These are phyloP conservation scores for Sebastes dallii DNA, from an alignment of 2,797 vertebrate species.

Conservation along the genomic window DNA sequence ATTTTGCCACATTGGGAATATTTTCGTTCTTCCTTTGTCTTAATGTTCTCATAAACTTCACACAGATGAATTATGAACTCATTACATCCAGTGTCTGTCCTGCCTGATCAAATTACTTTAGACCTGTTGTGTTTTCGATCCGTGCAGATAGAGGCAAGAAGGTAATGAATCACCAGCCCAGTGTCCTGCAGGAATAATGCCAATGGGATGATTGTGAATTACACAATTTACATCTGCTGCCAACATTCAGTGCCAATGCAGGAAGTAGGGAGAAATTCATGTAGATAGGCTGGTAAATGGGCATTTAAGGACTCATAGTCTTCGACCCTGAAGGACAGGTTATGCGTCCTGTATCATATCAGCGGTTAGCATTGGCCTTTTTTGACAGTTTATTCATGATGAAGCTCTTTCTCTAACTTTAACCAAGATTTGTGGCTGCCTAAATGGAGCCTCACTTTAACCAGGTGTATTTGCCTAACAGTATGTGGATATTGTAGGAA, in stretches of 20 bases:
- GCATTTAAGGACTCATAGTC: neutral
- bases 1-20: neutral
- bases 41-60: neutral
- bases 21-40: neutral
- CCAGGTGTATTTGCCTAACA: neutral
- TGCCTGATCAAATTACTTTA: neutral
- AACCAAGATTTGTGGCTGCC: neutral
- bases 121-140: neutral
- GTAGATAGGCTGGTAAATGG: neutral
- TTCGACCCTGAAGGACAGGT: neutral
- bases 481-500: neutral
- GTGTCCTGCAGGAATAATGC: neutral
- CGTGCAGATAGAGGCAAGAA: neutral
- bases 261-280: neutral
- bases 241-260: neutral
- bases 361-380: neutral
- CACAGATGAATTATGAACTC: constrained; percentile 2
- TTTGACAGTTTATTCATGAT: neutral
- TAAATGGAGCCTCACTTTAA: neutral
- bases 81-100: neutral
- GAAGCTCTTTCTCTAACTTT: neutral
- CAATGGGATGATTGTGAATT: neutral
- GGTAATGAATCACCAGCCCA: neutral
- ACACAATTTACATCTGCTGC: neutral
- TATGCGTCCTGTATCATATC: neutral